A percentile compares a stretch with the other conserved stretches of the same genome.
Evolutionary conservation across 2,113 vertebrate species (phyloP).

Genomic region (Elephas maximus): DNA sequence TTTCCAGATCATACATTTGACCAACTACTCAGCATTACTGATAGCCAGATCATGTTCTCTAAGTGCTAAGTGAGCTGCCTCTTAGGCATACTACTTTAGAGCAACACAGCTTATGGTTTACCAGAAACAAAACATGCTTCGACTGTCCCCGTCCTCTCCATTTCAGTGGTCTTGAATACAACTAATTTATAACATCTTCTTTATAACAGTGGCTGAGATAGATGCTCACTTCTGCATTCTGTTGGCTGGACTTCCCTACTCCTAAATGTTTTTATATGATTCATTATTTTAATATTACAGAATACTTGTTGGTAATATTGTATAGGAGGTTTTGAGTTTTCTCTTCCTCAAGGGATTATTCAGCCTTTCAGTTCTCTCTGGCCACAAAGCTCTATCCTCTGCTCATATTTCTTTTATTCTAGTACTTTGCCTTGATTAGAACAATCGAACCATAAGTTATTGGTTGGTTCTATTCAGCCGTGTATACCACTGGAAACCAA

Average conservation of each 20-base stretch:
- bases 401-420: slow-evolving; percentile 48
- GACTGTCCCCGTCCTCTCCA: background rate
- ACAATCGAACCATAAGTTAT: slow-evolving; percentile 33
- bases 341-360: slow-evolving; percentile 18
- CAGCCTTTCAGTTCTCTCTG: slow-evolving; percentile 47
- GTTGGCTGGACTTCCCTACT: background rate
- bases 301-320: slow-evolving; percentile 33
- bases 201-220: background rate
- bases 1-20: slow-evolving; percentile 31
- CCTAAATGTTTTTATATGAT: background rate
- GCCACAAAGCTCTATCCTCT: slow-evolving; percentile 26
- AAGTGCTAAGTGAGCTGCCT: slow-evolving; percentile 31
- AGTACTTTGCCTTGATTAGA: slow-evolving; percentile 58
- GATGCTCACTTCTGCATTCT: background rate
- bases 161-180: background rate
- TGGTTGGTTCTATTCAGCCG: background rate
- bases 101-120: background rate
- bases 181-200: background rate
- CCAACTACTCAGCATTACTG: background rate
- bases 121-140: slow-evolving; percentile 35
- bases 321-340: background rate
- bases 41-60: slow-evolving; percentile 9
- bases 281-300: slow-evolving; percentile 55
- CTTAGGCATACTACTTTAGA: background rate
- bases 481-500: background rate